These are phyloP conservation scores for Cremastinae sp. DNA, from an alignment of 2,888 invertebrate genomes.

Conservation along the genomic window DNA sequence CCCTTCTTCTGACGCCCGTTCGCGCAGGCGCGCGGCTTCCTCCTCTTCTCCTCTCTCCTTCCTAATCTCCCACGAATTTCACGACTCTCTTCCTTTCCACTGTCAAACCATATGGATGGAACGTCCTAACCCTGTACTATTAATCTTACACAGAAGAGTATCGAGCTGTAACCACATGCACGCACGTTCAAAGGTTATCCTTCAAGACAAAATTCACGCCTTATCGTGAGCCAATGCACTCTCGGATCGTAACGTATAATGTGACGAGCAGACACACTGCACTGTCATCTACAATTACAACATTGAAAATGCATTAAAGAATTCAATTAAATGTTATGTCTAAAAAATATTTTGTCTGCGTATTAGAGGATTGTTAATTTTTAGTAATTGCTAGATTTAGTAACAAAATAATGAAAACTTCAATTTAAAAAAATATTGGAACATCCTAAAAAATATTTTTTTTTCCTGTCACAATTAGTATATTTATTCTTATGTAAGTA, in stretches of 20 bases:
- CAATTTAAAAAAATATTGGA: neutral
- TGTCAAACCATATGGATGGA: slow-evolving; percentile 51
- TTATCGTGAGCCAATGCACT: slow-evolving; percentile 48
- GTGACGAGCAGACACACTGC: too few species aligned
- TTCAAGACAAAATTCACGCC: slow-evolving; percentile 21
- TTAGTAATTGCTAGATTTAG: too few species aligned
- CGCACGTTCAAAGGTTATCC: slow-evolving; percentile 50
- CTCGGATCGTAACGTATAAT: slow-evolving; percentile 1
- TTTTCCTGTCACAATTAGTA: too few species aligned
- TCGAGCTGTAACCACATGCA: slow-evolving; percentile 37
- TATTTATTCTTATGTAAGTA: too few species aligned
- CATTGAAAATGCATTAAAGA: too few species aligned
- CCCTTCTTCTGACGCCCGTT: slow-evolving; percentile 44
- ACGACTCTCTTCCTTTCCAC: slow-evolving; percentile 1
- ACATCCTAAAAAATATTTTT: neutral
- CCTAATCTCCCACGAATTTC: slow-evolving; percentile 43
- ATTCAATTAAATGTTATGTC: too few species aligned
- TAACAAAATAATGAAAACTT: too few species aligned
- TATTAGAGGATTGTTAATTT: too few species aligned
- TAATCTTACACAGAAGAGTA: slow-evolving; percentile 33
- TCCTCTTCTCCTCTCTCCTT: slow-evolving; percentile 4
- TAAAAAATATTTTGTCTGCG: too few species aligned
- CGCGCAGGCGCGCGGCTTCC: slow-evolving; percentile 37
- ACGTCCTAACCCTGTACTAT: slow-evolving; percentile 26
- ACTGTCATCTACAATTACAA: too few species aligned